Evolutionary conservation across 2,888 invertebrate genomes (phyloP), one percentile per base, ranked within the genome.

Genomic region (Steromphala cineraria): DNA sequence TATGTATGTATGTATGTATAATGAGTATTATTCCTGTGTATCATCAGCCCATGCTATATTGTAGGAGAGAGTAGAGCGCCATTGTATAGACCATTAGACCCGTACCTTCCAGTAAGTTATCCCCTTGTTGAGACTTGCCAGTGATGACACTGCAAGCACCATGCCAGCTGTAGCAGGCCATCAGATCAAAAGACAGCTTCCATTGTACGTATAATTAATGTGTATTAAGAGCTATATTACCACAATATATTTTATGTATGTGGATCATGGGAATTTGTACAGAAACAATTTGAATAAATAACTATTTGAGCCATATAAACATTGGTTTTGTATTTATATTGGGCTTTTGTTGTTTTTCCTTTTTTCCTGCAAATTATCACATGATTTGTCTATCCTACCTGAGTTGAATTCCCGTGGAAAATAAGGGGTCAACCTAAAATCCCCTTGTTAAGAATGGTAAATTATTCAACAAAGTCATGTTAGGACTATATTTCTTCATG

Each of bases 211-310:
- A 46, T 46, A 46, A 46, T 46, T 10, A 46, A 46, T 46, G 19
- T 71, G 71, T 71, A 71, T 71, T 71, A 71, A 31, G 40, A 71
- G 36, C 36, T 71, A 71, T 71, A 76, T 28, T 55, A 67, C 62
- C 62, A 78, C 78, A 78, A n/a, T 80, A 80, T 80, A 80, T 80
- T 80, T 80, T 80, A 80, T 67, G 75, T 80, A 80, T 67, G 80
- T 80, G 80, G 80, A 80, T 53, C 36, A 53, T 75, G 80, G 76
- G 76, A 62, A 76, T 53, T 79, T 80, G 56, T 76, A 80, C 75
- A 80, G 75, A 75, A 67, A 80, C 52, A 80, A 75, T 40, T 80
- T 74, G 74, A 74, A 80, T 80, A 80, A 80, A 80, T 67, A 80
- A 80, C 67, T 76, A 80, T 62, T 67, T 78, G 78, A 78, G 71